Percentiles rank a stretch among this genome's conserved stretches.
phyloP scores from a whole-genome alignment of 2,888 invertebrate genomes.

The Tinea pellionella region DNA sequence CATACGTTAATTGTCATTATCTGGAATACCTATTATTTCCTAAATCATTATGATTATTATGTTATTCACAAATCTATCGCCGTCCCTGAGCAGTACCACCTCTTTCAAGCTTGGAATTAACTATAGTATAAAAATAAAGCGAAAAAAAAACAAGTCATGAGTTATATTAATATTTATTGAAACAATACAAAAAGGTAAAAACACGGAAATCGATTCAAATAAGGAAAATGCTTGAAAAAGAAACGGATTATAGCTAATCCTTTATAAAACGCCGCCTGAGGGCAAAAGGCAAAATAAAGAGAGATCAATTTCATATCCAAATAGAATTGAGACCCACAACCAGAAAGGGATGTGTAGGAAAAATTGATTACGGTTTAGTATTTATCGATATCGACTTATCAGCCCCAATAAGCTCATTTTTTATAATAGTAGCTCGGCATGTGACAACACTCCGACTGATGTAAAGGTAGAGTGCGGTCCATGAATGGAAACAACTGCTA shows the following conservation, averaged over 20 bases:
- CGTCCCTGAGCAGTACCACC: too few species aligned
- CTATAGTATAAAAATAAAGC: too few species aligned
- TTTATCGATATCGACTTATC: neutral
- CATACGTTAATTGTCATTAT: too few species aligned
- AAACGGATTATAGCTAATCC: slow-evolving; percentile 2
- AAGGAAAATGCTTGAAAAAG: neutral
- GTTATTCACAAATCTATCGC: too few species aligned
- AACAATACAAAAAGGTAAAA: neutral
- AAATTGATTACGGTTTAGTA: neutral
- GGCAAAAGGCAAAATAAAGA: neutral
- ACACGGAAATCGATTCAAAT: neutral
- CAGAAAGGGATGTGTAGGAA: neutral
- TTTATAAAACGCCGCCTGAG: slow-evolving; percentile 3
- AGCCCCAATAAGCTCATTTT: slow-evolving; percentile 1
- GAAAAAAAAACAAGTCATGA: too few species aligned
- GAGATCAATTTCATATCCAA: neutral
- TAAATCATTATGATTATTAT: too few species aligned
- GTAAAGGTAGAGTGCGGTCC: neutral
- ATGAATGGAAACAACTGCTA: too few species aligned
- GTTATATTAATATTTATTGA: neutral
- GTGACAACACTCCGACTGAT: too few species aligned
- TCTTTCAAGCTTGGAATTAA: too few species aligned
- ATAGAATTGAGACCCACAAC: neutral
- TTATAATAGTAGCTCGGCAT: too few species aligned
- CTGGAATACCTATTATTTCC: too few species aligned